Percentiles rank a stretch among this genome's conserved stretches.
Evolutionary conservation across 2,888 invertebrate genomes (phyloP).

Genomic region (Yponomeuta sedellus): DNA sequence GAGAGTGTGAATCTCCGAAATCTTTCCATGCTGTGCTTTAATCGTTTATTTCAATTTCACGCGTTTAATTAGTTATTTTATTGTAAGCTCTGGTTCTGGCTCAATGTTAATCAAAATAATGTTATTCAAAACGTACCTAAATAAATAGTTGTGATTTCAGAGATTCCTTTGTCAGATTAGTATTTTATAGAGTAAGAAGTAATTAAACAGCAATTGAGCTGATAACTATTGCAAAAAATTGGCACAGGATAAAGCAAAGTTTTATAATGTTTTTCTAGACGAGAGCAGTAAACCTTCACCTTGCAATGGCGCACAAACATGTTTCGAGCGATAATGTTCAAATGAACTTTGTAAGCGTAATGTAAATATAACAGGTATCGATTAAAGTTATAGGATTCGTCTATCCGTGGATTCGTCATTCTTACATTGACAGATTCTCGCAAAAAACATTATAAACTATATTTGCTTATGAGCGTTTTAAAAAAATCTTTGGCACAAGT

Average conservation of each 20-base stretch:
- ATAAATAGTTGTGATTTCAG: background rate
- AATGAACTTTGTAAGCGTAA: background rate
- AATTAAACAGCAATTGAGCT: background rate
- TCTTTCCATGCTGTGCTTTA: constrained; percentile 5
- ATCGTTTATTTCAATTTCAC: constrained; percentile 11
- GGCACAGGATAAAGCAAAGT: background rate
- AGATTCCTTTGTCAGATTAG: constrained; percentile 5
- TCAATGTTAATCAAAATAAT: too few relatives aligned
- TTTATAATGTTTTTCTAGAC: background rate
- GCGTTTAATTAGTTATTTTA: background rate
- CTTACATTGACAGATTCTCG: background rate
- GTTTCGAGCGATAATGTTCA: constrained; percentile 9
- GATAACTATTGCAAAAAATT: background rate
- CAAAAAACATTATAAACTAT: background rate
- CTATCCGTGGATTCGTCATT: background rate
- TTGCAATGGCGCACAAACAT: constrained; percentile 18
- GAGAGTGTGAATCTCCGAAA: constrained; percentile 18
- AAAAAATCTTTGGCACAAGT: constrained; percentile 39
- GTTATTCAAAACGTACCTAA: background rate
- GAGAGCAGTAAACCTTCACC: background rate
- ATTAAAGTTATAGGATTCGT: background rate
- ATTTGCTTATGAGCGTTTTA: background rate
- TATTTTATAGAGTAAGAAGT: background rate
- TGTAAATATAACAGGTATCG: background rate
- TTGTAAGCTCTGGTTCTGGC: background rate